A percentile compares a stretch with the other conserved stretches of the same genome.
These are phyloP conservation scores for Mastacembelus armatus DNA, from an alignment of 2,797 vertebrate genomes.

Conservation along the genomic window DNA sequence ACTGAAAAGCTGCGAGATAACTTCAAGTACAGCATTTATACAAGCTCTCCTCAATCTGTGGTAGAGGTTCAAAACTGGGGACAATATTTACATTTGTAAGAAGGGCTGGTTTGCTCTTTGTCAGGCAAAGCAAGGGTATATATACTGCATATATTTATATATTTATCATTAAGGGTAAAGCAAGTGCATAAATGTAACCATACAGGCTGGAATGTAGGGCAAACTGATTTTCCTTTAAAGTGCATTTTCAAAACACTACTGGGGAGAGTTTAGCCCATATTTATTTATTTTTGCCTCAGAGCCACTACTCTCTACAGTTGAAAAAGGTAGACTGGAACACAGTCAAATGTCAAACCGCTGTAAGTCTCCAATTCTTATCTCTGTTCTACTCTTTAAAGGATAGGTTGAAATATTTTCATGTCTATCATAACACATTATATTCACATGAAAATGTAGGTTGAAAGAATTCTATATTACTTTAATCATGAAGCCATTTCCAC, in stretches of 20 bases:
- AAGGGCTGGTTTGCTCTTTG: constrained; percentile 31
- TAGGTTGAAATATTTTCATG: constrained; percentile 1
- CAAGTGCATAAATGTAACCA: constrained; percentile 58
- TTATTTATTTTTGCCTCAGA: constrained; percentile 33
- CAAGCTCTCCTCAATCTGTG: constrained; percentile 34
- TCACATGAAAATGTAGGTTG: background rate
- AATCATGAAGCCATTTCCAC: background rate
- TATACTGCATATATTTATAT: constrained; percentile 9
- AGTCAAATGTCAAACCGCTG: constrained; percentile 2
- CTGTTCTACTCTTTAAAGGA: constrained; percentile 6
- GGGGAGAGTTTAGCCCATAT: constrained; percentile 28
- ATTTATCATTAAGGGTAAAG: constrained; percentile 51
- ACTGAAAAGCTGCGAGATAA: constrained; percentile 59
- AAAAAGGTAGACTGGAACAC: constrained; percentile 30
- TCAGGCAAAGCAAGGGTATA: constrained; percentile 35
- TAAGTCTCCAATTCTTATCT: background rate
- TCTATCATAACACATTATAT: background rate
- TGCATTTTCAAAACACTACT: constrained; percentile 65
- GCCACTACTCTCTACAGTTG: background rate
- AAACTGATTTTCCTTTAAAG: constrained; percentile 69
- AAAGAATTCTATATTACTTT: background rate
- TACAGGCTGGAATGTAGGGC: constrained; percentile 71
- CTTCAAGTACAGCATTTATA: constrained; percentile 57
- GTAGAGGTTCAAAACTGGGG: constrained; percentile 34
- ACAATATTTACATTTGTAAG: constrained; percentile 57